A percentile compares a stretch with the other conserved stretches of the same genome.
These are phyloP conservation scores for Rhinoraja longicauda DNA, from an alignment of 2,797 vertebrate genomes.

Conservation along the genomic window DNA sequence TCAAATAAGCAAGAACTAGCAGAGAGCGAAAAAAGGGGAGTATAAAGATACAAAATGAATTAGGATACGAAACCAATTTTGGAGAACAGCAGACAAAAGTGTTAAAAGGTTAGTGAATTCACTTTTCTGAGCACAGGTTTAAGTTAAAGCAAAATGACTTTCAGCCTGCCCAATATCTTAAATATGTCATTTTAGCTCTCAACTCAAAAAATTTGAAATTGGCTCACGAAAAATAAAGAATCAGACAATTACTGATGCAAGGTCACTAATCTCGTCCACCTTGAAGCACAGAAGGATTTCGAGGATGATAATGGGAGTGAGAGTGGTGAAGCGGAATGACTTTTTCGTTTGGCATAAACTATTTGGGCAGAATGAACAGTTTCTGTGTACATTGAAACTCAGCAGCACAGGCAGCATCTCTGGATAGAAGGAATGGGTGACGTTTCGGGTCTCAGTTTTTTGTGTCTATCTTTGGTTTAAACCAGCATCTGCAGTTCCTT, in stretches of 20 bases:
- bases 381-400: neutral
- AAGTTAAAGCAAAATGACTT: neutral
- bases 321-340: neutral
- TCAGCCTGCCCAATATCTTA: neutral
- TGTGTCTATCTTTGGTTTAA: no score
- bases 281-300: neutral
- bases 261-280: neutral
- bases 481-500: no score
- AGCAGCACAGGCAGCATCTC: no score
- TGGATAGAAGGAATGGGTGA: no score
- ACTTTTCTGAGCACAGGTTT: neutral
- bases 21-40: neutral
- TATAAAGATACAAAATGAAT: neutral
- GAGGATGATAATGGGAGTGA: neutral
- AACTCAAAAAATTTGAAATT: neutral
- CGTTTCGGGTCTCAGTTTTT: no score
- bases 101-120: neutral
- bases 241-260: neutral
- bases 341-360: neutral
- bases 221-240: neutral
- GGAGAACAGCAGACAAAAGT: neutral
- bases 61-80: neutral
- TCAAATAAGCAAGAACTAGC: neutral
- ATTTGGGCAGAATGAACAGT: neutral
- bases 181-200: neutral